These are phyloP conservation scores for Nephrocerus scutellatus DNA, from an alignment of 2,888 invertebrate species.

Conservation along the genomic window DNA sequence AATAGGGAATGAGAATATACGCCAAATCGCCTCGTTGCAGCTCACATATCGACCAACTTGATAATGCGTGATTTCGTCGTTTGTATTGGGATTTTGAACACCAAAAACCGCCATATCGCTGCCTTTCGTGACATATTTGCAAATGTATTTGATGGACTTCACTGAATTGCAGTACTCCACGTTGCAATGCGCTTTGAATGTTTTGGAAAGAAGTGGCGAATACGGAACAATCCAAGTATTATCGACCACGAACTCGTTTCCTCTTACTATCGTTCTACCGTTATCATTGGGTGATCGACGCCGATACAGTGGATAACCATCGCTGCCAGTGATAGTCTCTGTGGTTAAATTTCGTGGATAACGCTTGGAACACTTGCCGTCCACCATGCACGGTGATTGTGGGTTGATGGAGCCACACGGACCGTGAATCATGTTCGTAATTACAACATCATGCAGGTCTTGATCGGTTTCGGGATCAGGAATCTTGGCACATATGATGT, in stretches of 20 bases:
- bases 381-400: constrained; percentile 38
- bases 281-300: constrained; percentile 28
- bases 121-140: constrained; percentile 46
- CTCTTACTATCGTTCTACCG: constrained; percentile 13
- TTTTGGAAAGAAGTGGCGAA: constrained; percentile 16
- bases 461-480: constrained; percentile 25
- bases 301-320: constrained; percentile 35
- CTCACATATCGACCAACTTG: no score
- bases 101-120: constrained; percentile 32
- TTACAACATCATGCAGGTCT: constrained; percentile 26
- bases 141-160: constrained; percentile 42
- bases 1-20: no score
- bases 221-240: constrained; percentile 4
- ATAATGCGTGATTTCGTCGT: constrained; percentile 1
- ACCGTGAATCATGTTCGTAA: constrained; percentile 33
- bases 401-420: constrained; percentile 33
- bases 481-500: constrained; percentile 21
- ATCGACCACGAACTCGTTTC: constrained; percentile 7
- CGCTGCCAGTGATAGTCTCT: constrained; percentile 27
- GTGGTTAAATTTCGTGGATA: constrained; percentile 22
- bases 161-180: constrained; percentile 45
- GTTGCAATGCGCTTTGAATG: constrained; percentile 38
- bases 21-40: no score
- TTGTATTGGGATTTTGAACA: no score
- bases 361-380: constrained; percentile 32